Conservation (phyloP, 1,140 invertebrate species). For the Drosophila suzukii region DNA sequence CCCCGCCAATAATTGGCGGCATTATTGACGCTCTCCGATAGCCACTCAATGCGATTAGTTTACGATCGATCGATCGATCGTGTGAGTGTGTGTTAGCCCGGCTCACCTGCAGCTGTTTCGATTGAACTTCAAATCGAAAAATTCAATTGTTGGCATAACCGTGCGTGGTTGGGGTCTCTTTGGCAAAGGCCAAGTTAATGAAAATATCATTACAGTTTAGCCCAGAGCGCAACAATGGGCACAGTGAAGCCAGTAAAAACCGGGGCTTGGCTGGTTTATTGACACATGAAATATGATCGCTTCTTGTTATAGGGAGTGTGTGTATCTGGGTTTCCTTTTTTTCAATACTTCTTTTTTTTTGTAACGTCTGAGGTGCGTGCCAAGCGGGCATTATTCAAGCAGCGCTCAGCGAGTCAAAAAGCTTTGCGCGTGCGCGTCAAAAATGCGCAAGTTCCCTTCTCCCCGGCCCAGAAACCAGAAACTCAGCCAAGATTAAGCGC, state of each 20-base stretch:
- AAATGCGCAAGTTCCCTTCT: constrained; percentile 21
- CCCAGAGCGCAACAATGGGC: constrained; percentile 70
- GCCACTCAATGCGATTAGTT: constrained; percentile 73
- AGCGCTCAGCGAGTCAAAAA: constrained; percentile 51
- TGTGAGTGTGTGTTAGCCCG: constrained; percentile 4
- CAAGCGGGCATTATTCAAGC: constrained; percentile 72
- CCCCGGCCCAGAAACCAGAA: not conserved
- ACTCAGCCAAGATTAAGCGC: constrained; percentile 63
- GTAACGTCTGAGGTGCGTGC: constrained; percentile 54
- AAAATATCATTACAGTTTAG: constrained; percentile 79
- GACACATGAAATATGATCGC: constrained; percentile 80
- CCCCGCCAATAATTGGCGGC: constrained; percentile 57
- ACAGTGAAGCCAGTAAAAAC: constrained; percentile 11
- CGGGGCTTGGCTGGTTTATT: constrained; percentile 54
- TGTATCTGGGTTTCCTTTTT: constrained; percentile 10
- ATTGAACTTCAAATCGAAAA: constrained; percentile 39
- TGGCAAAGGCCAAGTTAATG: constrained; percentile 78
- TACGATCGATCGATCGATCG: constrained; percentile 11
- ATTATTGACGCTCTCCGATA: constrained; percentile 72
- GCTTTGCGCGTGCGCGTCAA: constrained; percentile 61
- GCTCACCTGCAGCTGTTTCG: constrained; percentile 58
- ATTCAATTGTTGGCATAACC: constrained; percentile 49
- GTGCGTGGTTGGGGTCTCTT: constrained; percentile 63
- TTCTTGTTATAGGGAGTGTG: constrained; percentile 60
- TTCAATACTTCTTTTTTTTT: not conserved